Evolutionary conservation across 2,113 vertebrate genomes (phyloP).

Genomic region (Sceloporus undulatus): DNA sequence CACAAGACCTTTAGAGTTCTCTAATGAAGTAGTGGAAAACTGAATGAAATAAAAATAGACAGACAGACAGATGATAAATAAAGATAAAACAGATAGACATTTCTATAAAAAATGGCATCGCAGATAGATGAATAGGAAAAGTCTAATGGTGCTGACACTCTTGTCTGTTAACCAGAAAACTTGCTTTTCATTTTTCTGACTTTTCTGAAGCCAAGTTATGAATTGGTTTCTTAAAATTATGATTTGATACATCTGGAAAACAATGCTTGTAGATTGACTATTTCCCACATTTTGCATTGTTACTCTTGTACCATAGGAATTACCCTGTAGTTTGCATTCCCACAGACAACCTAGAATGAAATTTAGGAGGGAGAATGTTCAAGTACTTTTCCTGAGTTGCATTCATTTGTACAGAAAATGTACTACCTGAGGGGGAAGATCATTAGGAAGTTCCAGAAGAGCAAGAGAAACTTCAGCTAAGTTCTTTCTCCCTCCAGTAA

Average conservation of each 20-base stretch:
- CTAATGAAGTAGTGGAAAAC: no score
- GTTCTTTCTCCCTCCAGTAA: not conserved
- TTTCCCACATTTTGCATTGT: not conserved
- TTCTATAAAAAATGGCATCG: not conserved
- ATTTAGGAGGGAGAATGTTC: not conserved
- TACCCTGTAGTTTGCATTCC: not conserved
- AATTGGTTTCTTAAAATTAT: not conserved
- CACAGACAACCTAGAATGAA: not conserved
- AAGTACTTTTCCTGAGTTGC: not conserved
- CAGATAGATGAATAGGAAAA: not conserved
- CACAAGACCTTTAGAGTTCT: no score
- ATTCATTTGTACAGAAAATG: not conserved
- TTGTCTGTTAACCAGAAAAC: not conserved
- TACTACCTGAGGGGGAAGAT: not conserved
- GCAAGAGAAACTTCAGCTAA: constrained; percentile 1
- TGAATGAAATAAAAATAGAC: no score
- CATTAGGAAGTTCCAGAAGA: not conserved
- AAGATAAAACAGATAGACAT: no score
- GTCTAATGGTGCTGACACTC: not conserved
- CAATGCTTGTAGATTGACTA: not conserved
- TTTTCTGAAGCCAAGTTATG: not conserved
- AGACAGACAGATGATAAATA: no score
- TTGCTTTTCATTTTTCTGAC: not conserved
- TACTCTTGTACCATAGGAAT: not conserved
- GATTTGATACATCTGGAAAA: not conserved